A percentile compares a stretch with the other conserved stretches of the same genome.
phyloP scores from a whole-genome alignment of 2,888 invertebrate species.

The Drosophila anomelani region DNA sequence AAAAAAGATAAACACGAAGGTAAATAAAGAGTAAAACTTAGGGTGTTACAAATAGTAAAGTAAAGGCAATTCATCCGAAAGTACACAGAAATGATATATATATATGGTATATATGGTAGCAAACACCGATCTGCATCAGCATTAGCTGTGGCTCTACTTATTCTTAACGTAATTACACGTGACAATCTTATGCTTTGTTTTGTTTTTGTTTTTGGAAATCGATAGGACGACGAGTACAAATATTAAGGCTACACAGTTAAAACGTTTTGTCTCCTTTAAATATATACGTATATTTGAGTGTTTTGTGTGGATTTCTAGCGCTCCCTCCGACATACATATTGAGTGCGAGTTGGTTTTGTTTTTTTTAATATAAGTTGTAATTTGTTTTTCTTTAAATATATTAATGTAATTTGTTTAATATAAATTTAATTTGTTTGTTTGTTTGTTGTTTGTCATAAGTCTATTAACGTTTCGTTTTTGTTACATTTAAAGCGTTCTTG shows the following conservation, averaged over 20 bases:
- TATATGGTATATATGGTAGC: constrained; percentile 37
- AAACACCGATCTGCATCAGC: constrained; percentile 47
- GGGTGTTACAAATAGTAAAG: constrained; percentile 32
- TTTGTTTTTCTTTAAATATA: constrained; percentile 34
- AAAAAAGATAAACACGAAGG: constrained; percentile 39
- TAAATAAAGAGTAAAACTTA: constrained; percentile 39
- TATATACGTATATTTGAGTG: constrained; percentile 40
- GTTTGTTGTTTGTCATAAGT: constrained; percentile 59
- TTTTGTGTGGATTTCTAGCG: constrained; percentile 32
- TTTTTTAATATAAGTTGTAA: constrained; percentile 29
- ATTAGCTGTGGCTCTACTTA: constrained; percentile 31
- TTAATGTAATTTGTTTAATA: constrained; percentile 39
- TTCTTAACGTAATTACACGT: constrained; percentile 24
- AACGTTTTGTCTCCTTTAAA: constrained; percentile 53
- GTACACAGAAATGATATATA: constrained; percentile 45
- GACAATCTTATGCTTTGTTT: constrained; percentile 27
- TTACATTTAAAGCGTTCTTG: constrained; percentile 77
- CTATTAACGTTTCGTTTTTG: constrained; percentile 79
- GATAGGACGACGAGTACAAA: constrained; percentile 54
- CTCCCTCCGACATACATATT: constrained; percentile 11
- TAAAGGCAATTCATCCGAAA: constrained; percentile 52
- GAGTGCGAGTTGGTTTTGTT: constrained; percentile 23
- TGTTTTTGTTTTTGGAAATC: constrained; percentile 54
- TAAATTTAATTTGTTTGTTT: constrained; percentile 41
- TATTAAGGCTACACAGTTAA: constrained; percentile 76